These are phyloP conservation scores for Epistrophella euchroma DNA, from an alignment of 2,888 invertebrate genomes.

Conservation along the genomic window DNA sequence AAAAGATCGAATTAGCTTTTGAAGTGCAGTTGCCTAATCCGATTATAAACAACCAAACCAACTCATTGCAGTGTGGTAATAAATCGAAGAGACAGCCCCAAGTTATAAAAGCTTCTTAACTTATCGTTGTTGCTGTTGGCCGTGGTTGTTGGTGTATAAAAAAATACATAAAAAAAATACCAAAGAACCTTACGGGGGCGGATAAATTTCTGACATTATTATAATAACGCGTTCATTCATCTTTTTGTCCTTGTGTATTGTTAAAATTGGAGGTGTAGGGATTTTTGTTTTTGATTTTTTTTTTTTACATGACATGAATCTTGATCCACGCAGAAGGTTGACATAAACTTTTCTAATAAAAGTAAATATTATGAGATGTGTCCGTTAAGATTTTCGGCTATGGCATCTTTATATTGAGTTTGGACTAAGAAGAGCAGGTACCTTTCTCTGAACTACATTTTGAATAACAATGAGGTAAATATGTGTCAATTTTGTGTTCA, in stretches of 20 bases:
- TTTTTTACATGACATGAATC: slow-evolving; percentile 33
- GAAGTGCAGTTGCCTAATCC: slow-evolving; percentile 72
- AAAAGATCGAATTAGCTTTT: slow-evolving; percentile 67
- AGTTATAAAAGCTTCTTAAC: slow-evolving; percentile 39
- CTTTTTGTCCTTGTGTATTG: slow-evolving; percentile 29
- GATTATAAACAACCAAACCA: slow-evolving; percentile 60
- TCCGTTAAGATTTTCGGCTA: slow-evolving; percentile 23
- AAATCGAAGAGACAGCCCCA: slow-evolving; percentile 52
- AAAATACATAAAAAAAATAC: not conserved
- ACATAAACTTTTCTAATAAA: slow-evolving; percentile 41
- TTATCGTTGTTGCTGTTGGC: not conserved
- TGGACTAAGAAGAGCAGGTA: not conserved
- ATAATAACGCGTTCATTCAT: slow-evolving; percentile 34
- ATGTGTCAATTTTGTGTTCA: not conserved
- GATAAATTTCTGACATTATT: slow-evolving; percentile 38
- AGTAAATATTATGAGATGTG: slow-evolving; percentile 45
- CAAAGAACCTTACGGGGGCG: slow-evolving; percentile 26
- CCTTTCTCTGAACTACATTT: not conserved
- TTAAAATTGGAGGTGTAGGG: slow-evolving; percentile 17
- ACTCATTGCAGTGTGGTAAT: slow-evolving; percentile 70
- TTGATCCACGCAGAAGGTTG: slow-evolving; percentile 23
- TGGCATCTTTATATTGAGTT: slow-evolving; percentile 16
- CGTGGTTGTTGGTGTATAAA: not conserved
- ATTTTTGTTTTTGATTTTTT: slow-evolving; percentile 1
- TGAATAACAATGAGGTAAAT: slow-evolving; percentile 25